Evolutionary conservation across 1,140 invertebrate species (phyloP), one percentile per base, ranked within the genome.

Genomic region (Drosophila leontia): DNA sequence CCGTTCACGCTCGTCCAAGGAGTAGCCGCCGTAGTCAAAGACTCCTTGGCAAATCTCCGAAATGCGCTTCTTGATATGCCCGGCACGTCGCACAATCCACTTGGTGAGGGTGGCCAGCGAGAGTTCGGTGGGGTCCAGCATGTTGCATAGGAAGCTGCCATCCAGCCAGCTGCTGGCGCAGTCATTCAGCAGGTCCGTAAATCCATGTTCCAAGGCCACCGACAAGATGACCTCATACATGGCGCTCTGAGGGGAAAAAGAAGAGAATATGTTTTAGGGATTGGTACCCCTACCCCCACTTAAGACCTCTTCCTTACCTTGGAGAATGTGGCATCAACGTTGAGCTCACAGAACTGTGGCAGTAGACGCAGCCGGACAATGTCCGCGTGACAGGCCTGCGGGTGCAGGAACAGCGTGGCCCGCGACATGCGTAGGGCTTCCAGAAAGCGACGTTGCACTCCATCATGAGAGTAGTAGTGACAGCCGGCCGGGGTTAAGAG

Each of bases 81-180:
- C 93, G 0, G 97, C 96, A 19, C 95, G 94, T 50, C 95, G 94
- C 94, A 97, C 96, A 0, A 95, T 95, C 97, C 97, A 98, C 48
- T 96, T 95, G 12, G 97, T 93, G 32, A 98, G 93, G 11, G 95
- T 94, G 15, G 94, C 93, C 0, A 96, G 92, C 0, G 96, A 95
- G 62, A 96, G 95, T 6, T 96, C 96, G 2, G 94, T 93, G 6
- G 94, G 93, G 11, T 94, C 94, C 7, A 67, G n/a, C 57, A 62
- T 62, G 53, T 91, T 78, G 63, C 92, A 87, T 50, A 82, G 44
- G 78, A 96, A 96, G 64, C 95, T 96, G 7, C 96, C 96, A 48
- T 96, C 95, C 2, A 95, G 94, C 95, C 96, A 96, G 76, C 95
- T 95, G 11, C 93, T 93, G 0, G 96, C 95, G 86, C 97, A 97